Evolutionary conservation across 2,888 invertebrate genomes (phyloP).

Genomic region (Kryphioiulus occultus): DNA sequence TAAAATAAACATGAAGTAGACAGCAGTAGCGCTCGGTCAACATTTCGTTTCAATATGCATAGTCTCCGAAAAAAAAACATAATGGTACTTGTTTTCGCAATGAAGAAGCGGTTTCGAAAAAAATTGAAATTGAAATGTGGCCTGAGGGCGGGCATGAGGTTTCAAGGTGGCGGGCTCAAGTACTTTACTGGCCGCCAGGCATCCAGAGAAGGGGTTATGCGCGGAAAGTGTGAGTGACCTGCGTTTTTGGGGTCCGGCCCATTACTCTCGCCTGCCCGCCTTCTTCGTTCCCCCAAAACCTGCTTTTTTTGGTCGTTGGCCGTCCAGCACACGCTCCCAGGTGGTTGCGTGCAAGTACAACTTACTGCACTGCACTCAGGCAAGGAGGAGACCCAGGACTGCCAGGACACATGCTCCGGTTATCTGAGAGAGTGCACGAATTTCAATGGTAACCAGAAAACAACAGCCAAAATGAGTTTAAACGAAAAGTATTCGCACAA

Average conservation of each 20-base stretch:
- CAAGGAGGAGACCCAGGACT: background rate
- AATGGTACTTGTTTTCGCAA: background rate
- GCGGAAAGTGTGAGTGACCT: conserved; percentile 1
- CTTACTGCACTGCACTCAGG: background rate
- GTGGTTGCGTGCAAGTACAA: background rate
- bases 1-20: conserved; percentile 23
- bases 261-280: background rate
- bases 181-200: conserved; percentile 23
- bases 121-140: background rate
- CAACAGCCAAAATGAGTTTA: background rate
- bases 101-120: conserved; percentile 4
- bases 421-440: background rate
- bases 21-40: background rate
- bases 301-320: conserved; percentile 23
- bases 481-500: conserved; percentile 42
- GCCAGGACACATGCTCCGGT: background rate
- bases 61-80: background rate
- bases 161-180: conserved; percentile 14
- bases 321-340: background rate
- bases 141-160: background rate
- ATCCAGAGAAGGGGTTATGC: conserved; percentile 6
- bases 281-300: background rate
- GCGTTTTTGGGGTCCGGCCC: conserved; percentile 8
- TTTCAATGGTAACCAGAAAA: background rate
- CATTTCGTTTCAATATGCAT: background rate